Conservation (phyloP, 2,888 invertebrate genomes). For the Pomacea canaliculata region DNA sequence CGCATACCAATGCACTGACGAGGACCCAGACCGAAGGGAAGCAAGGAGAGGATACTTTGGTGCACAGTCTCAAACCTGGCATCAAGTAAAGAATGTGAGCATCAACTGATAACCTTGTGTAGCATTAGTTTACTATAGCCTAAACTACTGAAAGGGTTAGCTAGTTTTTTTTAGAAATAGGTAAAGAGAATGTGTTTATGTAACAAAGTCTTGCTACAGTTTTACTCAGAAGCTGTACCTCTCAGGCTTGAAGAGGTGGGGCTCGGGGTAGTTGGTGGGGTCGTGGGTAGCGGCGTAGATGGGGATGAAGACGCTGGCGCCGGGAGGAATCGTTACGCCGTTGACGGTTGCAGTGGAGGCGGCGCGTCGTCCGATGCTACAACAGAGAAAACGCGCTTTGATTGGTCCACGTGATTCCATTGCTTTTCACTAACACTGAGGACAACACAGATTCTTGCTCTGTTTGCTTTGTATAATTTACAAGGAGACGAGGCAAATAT, state of each 20-base stretch:
- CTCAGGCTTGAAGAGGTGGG: background rate
- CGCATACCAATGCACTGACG: constrained; percentile 14
- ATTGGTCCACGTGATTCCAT: too few relatives aligned
- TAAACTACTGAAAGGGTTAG: too few relatives aligned
- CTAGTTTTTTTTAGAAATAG: too few relatives aligned
- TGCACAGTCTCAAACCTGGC: background rate
- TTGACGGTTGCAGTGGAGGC: background rate
- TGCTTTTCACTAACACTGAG: too few relatives aligned
- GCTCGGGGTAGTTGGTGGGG: constrained; percentile 6
- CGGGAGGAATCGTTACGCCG: background rate
- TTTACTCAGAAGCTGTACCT: background rate
- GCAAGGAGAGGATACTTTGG: background rate
- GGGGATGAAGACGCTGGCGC: background rate
- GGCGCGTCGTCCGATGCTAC: background rate
- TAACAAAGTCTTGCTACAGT: too few relatives aligned
- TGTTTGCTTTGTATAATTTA: too few relatives aligned
- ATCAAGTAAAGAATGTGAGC: background rate
- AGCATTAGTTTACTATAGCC: too few relatives aligned
- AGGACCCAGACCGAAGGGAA: constrained; percentile 15
- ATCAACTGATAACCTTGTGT: too few relatives aligned
- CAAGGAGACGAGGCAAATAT: too few relatives aligned
- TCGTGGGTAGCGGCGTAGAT: constrained; percentile 10
- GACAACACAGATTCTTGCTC: too few relatives aligned
- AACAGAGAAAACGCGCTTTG: too few relatives aligned
- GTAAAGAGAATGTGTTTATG: too few relatives aligned